These are phyloP conservation scores for Anagrus nilaparvatae DNA, from an alignment of 1,140 invertebrate genomes.

Conservation along the genomic window DNA sequence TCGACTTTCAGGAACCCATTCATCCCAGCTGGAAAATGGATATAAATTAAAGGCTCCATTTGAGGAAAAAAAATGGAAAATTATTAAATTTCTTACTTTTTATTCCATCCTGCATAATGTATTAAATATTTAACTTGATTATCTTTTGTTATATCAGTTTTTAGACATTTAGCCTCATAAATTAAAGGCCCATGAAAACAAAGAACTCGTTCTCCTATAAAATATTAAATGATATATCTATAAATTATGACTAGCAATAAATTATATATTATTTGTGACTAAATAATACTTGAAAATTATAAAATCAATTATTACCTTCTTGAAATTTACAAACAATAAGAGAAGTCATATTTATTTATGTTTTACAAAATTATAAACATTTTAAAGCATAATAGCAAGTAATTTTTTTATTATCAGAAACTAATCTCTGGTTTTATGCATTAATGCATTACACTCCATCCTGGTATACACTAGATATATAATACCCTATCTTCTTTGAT, in stretches of 20 bases:
- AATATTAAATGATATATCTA: not conserved
- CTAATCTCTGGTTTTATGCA: too few relatives aligned
- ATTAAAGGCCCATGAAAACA: slow-evolving; percentile 92
- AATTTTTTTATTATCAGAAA: too few relatives aligned
- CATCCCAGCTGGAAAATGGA: slow-evolving; percentile 76
- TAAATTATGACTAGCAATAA: not conserved
- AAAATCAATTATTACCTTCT: slow-evolving; percentile 26
- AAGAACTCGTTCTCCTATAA: slow-evolving; percentile 81
- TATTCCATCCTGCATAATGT: slow-evolving; percentile 97
- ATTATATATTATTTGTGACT: not conserved
- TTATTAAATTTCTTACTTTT: slow-evolving; percentile 62
- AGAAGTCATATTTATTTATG: slow-evolving; percentile 11
- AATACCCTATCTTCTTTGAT: too few relatives aligned
- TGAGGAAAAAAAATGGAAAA: not conserved
- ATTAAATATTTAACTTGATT: slow-evolving; percentile 86
- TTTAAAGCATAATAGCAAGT: too few relatives aligned
- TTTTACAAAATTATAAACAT: too few relatives aligned
- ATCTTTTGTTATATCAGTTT: slow-evolving; percentile 68
- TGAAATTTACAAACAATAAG: slow-evolving; percentile 30
- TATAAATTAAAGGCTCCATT: slow-evolving; percentile 6
- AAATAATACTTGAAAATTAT: not conserved
- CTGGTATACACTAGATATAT: too few relatives aligned
- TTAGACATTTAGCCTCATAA: slow-evolving; percentile 93
- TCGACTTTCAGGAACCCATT: slow-evolving; percentile 91
- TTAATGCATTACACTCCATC: too few relatives aligned